These are phyloP conservation scores for Lethrus apterus DNA, from an alignment of 1,140 invertebrate species.

Conservation along the genomic window DNA sequence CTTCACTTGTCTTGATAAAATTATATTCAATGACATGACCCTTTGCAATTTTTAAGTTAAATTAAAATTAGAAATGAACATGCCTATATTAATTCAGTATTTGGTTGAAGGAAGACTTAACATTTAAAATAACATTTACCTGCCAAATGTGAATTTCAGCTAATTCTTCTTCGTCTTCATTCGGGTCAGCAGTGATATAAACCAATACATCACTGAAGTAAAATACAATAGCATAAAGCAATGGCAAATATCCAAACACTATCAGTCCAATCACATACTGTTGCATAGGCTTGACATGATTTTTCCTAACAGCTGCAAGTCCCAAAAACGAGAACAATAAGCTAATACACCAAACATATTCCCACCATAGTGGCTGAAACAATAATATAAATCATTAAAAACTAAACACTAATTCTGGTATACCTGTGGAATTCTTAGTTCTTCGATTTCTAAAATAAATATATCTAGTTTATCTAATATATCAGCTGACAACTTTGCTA, in stretches of 20 bases:
- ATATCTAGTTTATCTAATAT: conserved; percentile 87
- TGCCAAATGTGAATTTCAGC: conserved; percentile 70
- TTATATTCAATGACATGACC: too few relatives aligned
- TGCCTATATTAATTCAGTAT: conserved; percentile 2
- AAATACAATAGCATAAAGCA: conserved; percentile 72
- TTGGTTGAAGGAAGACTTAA: conserved; percentile 3
- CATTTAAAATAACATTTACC: too few relatives aligned
- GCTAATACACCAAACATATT: conserved; percentile 88
- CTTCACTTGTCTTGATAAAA: too few relatives aligned
- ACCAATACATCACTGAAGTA: conserved; percentile 79
- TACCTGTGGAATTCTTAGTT: conserved; percentile 85
- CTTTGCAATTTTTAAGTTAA: too few relatives aligned
- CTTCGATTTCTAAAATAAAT: conserved; percentile 90
- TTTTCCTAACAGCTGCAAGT: conserved; percentile 77
- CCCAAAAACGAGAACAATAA: conserved; percentile 79
- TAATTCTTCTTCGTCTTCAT: conserved; percentile 52
- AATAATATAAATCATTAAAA: conserved; percentile 14
- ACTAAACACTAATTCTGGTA: conserved; percentile 17
- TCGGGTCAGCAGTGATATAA: conserved; percentile 54
- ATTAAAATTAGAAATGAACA: too few relatives aligned
- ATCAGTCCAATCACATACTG: conserved; percentile 77
- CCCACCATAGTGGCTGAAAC: conserved; percentile 78
- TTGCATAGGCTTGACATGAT: conserved; percentile 68
- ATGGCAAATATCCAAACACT: conserved; percentile 69
- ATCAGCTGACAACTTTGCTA: conserved; percentile 84